Conservation (phyloP, 2,888 invertebrate species). For the Aromia moschata region DNA sequence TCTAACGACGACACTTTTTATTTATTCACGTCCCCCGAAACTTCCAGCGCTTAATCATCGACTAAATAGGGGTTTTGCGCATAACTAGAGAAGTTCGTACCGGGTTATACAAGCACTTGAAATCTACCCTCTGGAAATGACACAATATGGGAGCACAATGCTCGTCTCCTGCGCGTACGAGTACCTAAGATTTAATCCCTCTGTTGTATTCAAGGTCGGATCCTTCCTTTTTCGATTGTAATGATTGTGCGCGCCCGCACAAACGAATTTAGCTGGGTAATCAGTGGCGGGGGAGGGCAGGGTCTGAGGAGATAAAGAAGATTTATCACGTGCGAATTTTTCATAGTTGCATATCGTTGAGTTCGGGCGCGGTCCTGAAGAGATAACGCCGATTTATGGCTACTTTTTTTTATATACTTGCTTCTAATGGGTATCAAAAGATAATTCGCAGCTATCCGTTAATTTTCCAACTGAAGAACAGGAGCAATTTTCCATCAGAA, state of each 20-base stretch:
- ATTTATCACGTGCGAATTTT: no score
- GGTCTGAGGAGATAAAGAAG: background rate
- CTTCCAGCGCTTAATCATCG: constrained; percentile 35
- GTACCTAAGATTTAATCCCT: constrained; percentile 57
- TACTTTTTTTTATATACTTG: no score
- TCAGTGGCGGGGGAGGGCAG: constrained; percentile 4
- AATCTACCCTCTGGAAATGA: constrained; percentile 57
- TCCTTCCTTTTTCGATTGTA: constrained; percentile 44
- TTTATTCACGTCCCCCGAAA: constrained; percentile 16
- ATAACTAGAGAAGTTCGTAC: constrained; percentile 41
- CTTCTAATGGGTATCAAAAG: no score
- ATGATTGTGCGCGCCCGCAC: constrained; percentile 35
- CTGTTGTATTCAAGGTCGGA: constrained; percentile 54
- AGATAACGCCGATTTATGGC: no score
- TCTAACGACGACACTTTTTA: constrained; percentile 7
- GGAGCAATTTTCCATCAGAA: no score
- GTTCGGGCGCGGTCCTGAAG: no score
- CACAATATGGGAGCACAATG: constrained; percentile 54
- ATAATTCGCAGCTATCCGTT: no score
- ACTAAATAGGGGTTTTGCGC: constrained; percentile 45
- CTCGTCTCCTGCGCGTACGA: constrained; percentile 44
- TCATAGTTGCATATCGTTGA: no score
- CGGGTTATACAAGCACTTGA: constrained; percentile 53
- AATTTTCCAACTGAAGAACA: no score
- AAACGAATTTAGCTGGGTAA: constrained; percentile 18